These are phyloP conservation scores for Rachycentron canadum DNA, from an alignment of 2,797 vertebrate species.

Conservation along the genomic window DNA sequence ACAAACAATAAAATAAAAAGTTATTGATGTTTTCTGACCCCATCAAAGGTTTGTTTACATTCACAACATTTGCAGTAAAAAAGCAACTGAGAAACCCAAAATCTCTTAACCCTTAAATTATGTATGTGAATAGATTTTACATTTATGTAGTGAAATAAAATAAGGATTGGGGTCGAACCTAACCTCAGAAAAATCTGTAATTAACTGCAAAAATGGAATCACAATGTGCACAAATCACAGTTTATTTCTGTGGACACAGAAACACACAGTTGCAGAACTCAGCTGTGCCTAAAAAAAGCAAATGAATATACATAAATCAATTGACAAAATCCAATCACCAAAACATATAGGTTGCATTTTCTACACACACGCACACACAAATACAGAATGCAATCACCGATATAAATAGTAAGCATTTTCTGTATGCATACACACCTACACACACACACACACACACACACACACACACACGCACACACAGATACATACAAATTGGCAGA, in stretches of 20 bases:
- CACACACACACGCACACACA: background rate
- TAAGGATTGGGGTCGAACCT: background rate
- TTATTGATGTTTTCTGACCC: background rate
- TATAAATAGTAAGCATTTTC: conserved; percentile 53
- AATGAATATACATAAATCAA: conserved; percentile 64
- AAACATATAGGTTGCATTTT: conserved; percentile 55
- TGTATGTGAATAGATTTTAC: background rate
- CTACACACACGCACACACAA: background rate
- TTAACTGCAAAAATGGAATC: conserved; percentile 4
- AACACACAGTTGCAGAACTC: conserved; percentile 19
- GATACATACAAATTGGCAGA: conserved; percentile 4
- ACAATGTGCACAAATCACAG: background rate
- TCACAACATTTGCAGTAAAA: background rate
- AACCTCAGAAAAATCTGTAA: background rate
- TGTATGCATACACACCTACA: conserved; percentile 4
- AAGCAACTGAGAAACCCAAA: background rate
- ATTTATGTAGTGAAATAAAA: background rate
- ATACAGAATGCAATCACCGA: conserved; percentile 22
- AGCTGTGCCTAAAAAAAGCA: conserved; percentile 19
- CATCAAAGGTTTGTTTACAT: conserved; percentile 9
- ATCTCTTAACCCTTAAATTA: conserved; percentile 5
- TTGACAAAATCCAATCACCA: conserved; percentile 54
- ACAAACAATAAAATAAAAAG: background rate
- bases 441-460: background rate
- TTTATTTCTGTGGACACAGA: background rate